Base-by-base conservation (phyloP, 2,888 invertebrate species). In the Euphydryas editha region DNA sequence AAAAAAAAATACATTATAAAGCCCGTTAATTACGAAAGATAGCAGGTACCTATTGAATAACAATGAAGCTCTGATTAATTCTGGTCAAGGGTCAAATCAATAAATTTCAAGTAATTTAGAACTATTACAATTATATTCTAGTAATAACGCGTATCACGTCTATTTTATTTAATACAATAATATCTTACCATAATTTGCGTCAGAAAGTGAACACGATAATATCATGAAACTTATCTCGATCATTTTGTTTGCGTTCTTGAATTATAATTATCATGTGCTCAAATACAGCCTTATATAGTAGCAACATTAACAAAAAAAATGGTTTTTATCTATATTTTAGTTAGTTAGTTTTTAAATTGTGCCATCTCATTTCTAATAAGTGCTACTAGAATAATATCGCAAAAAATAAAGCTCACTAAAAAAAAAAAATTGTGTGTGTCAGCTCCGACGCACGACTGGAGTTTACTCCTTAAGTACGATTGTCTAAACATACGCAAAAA, bases 181-280 rank as follows among this genome's bases (percentile, higher is more conserved):
- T 30, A 7, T 20, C 56, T 56, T 39, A 56, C 56, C 56, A 4
- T 37, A 10, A 2, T 30, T 30, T 6, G 56, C 56, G 15, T 56
- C 37, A 8, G 37, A 56, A 39, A 37, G 2, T 10, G 37, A 56
- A 13, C 17, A 37, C 56, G 17, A 36, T 15, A 56, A 37, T 37
- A 56, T 37, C 13, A 36, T 11, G 11, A 18, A 36, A 2, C 37
- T n/a, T 56, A 69, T 61, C 56, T 55, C 56, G 42, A 58, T 67
- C 72, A 72, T 72, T 67, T 58, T 72, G 24, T 46, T 58, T 72
- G 24, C 39, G 42, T 20, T 46, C 51, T 63, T 57, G 58, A 42
- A 46, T 49, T 5, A 55, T 58, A 66, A 62, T 46, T 20, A 8
- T 21, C 39, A 42, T 15, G 44, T 42, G 21, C 37, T 20, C 30